Conservation (phyloP, 2,113 vertebrate genomes). For the Haliaeetus leucogaster region DNA sequence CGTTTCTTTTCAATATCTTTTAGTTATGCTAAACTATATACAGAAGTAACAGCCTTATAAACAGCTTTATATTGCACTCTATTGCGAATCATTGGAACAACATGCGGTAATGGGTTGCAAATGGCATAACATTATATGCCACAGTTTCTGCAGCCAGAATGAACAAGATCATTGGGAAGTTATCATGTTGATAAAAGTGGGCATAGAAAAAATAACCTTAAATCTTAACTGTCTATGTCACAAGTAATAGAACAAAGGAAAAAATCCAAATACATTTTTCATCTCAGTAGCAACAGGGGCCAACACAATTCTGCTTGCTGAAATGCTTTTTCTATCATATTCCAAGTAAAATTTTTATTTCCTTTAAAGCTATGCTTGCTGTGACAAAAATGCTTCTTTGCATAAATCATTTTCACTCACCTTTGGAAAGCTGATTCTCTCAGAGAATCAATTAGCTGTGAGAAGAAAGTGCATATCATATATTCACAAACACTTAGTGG, state of each 20-base stretch:
- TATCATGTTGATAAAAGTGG: background rate
- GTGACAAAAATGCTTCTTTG: slow-evolving; percentile 18
- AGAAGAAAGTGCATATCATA: slow-evolving; percentile 3
- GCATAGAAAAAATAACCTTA: slow-evolving; percentile 8
- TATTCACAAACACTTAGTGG: background rate
- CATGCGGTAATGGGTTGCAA: background rate
- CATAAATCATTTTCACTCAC: slow-evolving; percentile 41
- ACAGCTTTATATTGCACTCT: slow-evolving; percentile 6
- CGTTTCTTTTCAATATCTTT: slow-evolving; percentile 27
- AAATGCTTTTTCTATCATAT: background rate
- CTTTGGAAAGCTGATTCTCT: slow-evolving; percentile 42
- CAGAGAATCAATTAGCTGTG: slow-evolving; percentile 39
- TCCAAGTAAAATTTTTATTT: slow-evolving; percentile 32
- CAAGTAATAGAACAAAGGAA: background rate
- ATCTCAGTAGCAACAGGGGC: background rate
- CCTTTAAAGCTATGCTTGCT: background rate
- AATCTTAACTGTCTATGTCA: slow-evolving; percentile 25
- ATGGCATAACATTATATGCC: background rate
- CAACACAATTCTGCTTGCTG: background rate
- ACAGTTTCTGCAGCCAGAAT: background rate
- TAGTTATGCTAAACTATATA: background rate
- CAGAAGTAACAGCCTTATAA: slow-evolving; percentile 29
- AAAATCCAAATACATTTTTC: background rate
- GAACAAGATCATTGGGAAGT: slow-evolving; percentile 1
- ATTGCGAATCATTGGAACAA: background rate